Evolutionary conservation across 2,888 invertebrate genomes (phyloP), one percentile per base, ranked within the genome.

Genomic region (Ernsta delagoae): DNA sequence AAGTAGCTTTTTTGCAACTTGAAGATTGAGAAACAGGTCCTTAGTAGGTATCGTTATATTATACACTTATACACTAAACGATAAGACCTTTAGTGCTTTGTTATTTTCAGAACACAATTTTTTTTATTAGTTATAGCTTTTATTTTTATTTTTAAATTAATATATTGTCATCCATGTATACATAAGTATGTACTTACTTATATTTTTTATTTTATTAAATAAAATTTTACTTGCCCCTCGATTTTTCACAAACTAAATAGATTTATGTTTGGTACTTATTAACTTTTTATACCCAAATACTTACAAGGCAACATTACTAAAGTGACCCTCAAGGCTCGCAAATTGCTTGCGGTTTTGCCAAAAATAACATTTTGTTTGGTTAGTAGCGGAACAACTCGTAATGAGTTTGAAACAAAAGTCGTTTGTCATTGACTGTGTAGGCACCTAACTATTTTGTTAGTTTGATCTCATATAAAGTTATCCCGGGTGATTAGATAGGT

Each of bases 281-380:
- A 36, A n/a, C 12, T 57, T 62, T 68, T 68, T 62, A 12, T 57
- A 12, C 24, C 0, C 11, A 56, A 54, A 56, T 43, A 61, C 67
- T 56, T 36, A 24, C 6, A 24, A 54, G 34, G 7, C 54, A 67
- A 59, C 53, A 34, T 39, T 39, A 8, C 34, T 34, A 41, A 53
- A 34, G 56, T 45, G 61, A 57, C 67, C 61, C 39, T 57, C 56
- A 12, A 56, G n/a, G n/a, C 50, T 43, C 1, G 12, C 56, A 62
- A 62, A 68, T 68, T 62, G 48, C 71, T 73, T 73, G 75, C 57
- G 75, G 75, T 73, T 72, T 70, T 62, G 43, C 59, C 71, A 73
- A 74, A 75, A 74, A 71, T 71, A 72, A 72, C 72, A 75, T 73
- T 73, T 71, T 66, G 60, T 73, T 71, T 66, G 60, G 41, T 71